Percentiles rank a stretch among this genome's conserved stretches.
phyloP scores from a whole-genome alignment of 2,797 vertebrate species.

The Paguma larvata region DNA sequence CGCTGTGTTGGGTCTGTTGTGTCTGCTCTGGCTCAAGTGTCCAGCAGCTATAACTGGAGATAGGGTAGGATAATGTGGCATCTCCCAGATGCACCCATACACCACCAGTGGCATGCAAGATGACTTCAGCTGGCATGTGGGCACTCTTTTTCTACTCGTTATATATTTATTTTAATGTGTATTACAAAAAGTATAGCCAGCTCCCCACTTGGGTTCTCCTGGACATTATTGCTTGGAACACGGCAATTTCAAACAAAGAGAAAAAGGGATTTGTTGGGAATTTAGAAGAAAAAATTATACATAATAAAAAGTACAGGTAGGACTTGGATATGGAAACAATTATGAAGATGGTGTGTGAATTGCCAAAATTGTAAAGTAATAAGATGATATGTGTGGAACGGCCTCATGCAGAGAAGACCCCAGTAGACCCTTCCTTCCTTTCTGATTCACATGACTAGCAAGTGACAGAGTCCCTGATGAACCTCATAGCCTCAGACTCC shows the following conservation, averaged over 20 bases:
- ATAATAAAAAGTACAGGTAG: background rate
- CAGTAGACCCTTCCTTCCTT: constrained; percentile 20
- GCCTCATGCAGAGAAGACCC: background rate
- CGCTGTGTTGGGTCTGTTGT: background rate
- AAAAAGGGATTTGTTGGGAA: background rate
- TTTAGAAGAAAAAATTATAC: background rate
- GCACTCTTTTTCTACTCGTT: background rate
- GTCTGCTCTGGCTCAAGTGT: background rate
- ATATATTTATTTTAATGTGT: background rate
- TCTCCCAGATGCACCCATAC: background rate
- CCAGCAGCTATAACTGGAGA: background rate
- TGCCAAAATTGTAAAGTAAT: constrained; percentile 39
- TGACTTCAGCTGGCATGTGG: background rate
- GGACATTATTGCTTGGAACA: background rate
- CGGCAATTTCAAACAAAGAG: background rate
- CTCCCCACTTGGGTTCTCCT: background rate
- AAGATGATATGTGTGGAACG: background rate
- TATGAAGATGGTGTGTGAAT: constrained; percentile 36
- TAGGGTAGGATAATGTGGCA: background rate
- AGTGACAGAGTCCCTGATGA: background rate
- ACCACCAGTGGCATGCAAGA: background rate
- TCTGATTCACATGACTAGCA: background rate
- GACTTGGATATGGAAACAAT: background rate
- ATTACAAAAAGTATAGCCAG: background rate
- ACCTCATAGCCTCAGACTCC: background rate